phyloP scores from a whole-genome alignment of 2,888 invertebrate species.

The Tenodera sinensis region DNA sequence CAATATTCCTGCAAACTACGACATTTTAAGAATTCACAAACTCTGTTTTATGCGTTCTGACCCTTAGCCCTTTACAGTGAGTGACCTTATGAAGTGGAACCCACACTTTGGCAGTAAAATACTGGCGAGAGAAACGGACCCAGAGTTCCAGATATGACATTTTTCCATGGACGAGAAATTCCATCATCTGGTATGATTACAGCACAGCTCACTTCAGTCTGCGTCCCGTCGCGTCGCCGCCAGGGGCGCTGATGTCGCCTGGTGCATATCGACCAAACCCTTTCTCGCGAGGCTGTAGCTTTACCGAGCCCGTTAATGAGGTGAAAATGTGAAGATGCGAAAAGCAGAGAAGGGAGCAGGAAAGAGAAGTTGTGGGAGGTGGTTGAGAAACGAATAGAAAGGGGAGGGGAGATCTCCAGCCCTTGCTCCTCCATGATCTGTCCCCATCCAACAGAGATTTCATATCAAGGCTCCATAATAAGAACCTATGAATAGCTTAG shows the following conservation, averaged over 20 bases:
- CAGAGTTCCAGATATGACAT: background rate
- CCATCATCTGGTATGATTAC: conserved; percentile 14
- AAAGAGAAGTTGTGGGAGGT: background rate
- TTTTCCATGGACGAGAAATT: background rate
- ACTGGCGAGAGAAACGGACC: background rate
- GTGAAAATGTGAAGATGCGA: conserved; percentile 19
- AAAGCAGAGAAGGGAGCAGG: background rate
- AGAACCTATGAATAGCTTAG: conserved; percentile 14
- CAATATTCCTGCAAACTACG: too few species aligned
- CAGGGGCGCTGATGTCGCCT: conserved; percentile 17
- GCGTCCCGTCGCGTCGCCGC: conserved; percentile 3
- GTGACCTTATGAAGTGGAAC: background rate
- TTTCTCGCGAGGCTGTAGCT: background rate
- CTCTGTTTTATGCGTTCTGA: too few species aligned
- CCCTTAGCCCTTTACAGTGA: too few species aligned
- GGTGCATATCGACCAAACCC: conserved; percentile 14
- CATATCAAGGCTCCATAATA: conserved; percentile 12
- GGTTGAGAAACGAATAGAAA: background rate
- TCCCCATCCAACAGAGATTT: conserved; percentile 8
- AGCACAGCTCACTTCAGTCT: conserved; percentile 1
- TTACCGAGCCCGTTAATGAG: conserved; percentile 3
- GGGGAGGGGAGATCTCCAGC: background rate
- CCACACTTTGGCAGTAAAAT: background rate
- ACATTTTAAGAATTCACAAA: too few species aligned
- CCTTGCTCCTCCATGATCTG: background rate